A percentile compares a stretch with the other conserved stretches of the same genome.
These are phyloP conservation scores for Clarias laeviceps DNA, from an alignment of 2,797 vertebrate species.

Conservation along the genomic window DNA sequence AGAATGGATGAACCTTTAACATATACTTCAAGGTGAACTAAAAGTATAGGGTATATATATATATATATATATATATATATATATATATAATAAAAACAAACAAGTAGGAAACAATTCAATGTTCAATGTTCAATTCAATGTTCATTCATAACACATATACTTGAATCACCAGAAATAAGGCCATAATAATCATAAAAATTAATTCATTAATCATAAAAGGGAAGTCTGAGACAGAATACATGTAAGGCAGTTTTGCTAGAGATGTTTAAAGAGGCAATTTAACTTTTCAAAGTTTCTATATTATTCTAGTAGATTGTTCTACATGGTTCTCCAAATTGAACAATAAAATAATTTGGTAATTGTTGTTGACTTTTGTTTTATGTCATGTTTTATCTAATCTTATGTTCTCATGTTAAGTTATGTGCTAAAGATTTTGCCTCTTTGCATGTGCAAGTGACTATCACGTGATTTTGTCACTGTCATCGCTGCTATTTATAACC, in stretches of 20 bases:
- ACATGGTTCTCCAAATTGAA: neutral
- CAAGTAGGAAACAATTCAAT: no score
- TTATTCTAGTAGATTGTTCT: no score
- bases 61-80: no score
- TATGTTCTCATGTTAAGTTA: neutral
- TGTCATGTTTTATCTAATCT: no score
- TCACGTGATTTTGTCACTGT: neutral
- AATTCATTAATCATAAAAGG: neutral
- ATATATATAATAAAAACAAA: no score
- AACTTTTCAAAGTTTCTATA: no score
- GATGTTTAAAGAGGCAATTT: neutral
- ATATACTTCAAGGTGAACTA: no score
- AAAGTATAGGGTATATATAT: no score
- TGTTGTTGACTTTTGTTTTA: neutral
- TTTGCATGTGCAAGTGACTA: no score
- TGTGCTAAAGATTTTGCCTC: neutral
- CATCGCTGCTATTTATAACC: neutral
- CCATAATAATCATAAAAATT: neutral
- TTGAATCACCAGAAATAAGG: neutral
- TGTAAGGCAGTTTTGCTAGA: neutral
- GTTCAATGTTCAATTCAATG: no score
- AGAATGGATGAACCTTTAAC: no score
- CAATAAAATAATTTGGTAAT: no score
- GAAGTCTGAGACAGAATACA: neutral
- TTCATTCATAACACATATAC: neutral